phyloP scores from a whole-genome alignment of 2,113 vertebrate species.

The Martes martes region DNA sequence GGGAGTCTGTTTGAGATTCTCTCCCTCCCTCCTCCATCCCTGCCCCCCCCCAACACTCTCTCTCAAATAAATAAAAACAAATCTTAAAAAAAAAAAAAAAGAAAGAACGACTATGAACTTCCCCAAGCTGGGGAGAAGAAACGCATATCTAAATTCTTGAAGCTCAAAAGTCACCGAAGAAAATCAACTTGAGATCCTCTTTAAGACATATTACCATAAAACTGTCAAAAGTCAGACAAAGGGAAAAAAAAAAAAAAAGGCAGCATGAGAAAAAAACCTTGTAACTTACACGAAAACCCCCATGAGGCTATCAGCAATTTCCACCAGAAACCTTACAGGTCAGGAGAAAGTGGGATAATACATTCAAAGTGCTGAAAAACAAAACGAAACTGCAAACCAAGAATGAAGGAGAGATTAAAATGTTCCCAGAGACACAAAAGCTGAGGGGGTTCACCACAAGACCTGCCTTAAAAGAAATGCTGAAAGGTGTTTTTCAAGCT shows the following conservation, averaged over 20 bases:
- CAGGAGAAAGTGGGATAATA: not conserved
- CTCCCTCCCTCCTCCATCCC: not conserved
- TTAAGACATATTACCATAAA: not conserved
- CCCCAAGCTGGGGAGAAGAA: not conserved
- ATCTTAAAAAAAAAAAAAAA: not conserved
- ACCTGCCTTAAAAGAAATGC: not conserved
- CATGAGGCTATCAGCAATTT: not conserved
- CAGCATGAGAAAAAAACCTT: not conserved
- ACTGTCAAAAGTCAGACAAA: not conserved
- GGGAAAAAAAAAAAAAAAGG: not conserved
- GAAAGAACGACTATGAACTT: not conserved
- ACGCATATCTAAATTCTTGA: not conserved
- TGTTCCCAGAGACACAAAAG: not conserved
- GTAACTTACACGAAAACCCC: not conserved
- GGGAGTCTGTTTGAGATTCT: not conserved
- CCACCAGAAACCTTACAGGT: not conserved
- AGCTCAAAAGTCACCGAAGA: not conserved
- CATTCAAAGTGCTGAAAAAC: not conserved
- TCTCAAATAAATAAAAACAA: not conserved
- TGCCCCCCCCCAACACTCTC: not conserved
- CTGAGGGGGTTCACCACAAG: not conserved
- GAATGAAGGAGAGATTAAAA: not conserved
- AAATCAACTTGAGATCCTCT: not conserved
- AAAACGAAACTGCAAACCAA: not conserved
- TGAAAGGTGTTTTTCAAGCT: not conserved